These are phyloP conservation scores for Spodoptera frugiperda DNA, from an alignment of 1,140 invertebrate genomes.

Conservation along the genomic window DNA sequence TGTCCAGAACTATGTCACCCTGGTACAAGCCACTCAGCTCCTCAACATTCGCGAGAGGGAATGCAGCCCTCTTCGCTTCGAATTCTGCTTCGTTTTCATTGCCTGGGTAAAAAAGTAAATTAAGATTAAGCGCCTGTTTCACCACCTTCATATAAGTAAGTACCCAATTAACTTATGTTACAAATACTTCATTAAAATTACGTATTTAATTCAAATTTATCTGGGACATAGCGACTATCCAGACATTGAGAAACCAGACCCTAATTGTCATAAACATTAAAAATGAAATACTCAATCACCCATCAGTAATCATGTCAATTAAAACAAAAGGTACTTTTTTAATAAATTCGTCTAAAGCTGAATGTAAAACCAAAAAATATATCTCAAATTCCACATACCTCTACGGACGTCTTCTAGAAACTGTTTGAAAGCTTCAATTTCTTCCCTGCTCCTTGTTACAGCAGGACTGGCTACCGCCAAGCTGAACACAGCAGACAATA, in stretches of 20 bases:
- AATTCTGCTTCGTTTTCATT: constrained; percentile 60
- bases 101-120: neutral
- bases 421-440: constrained; percentile 69
- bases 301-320: too few species aligned
- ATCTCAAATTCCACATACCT: constrained; percentile 10
- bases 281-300: too few species aligned
- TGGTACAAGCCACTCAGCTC: constrained; percentile 83
- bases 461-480: constrained; percentile 60
- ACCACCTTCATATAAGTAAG: too few species aligned
- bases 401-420: constrained; percentile 68
- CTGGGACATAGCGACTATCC: too few species aligned
- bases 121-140: neutral
- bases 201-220: too few species aligned
- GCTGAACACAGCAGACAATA: constrained; percentile 59
- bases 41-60: constrained; percentile 65
- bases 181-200: too few species aligned
- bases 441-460: constrained; percentile 60
- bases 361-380: too few species aligned
- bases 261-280: too few species aligned
- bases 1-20: constrained; percentile 85
- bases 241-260: too few species aligned
- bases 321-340: too few species aligned
- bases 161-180: too few species aligned
- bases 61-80: constrained; percentile 49
- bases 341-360: too few species aligned